Evolutionary conservation across 1,140 invertebrate species (phyloP), one percentile per base, ranked within the genome.

Genomic region (Phocides pigmalion): DNA sequence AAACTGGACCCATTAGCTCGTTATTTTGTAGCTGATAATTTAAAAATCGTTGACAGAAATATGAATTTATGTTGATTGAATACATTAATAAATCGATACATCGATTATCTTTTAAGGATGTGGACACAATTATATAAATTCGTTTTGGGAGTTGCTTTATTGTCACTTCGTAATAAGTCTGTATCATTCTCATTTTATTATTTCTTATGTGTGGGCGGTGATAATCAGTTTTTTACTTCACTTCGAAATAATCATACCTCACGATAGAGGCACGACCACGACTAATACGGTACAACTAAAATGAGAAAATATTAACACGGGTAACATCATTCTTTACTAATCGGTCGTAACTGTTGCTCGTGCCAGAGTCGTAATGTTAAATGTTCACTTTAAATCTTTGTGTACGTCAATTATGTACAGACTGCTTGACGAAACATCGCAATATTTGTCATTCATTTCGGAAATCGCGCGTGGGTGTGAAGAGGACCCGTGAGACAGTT

Each of bases 381-480:
- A 32, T 32, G 3, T 32, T 32, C 28, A 32, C 28, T 32, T 32
- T 32, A 1, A 32, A 32, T 1, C 1, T 32, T 1, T 28, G 9
- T 51, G 22, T 44, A 44, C 47, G 62, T 54, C 39, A 53, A 46
- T 41, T 46, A 54, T 42, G 32, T 63, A 39, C 28, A 11, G 28
- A 11, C 58, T 64, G 67, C 67, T 62, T 68, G 71, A 64, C 70
- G 70, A 17, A 72, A 75, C 64, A 66, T 66, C 44, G 58, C 62
- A 72, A 65, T 76, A 62, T 81, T 81, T 79, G 68, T 73, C 62
- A 72, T 72, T 56, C 59, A 47, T 32, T 47, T 39, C 58, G 22
- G 17, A 61, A 46, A 62, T 49, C 50, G 62, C 49, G 39, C 67
- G 68, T 80, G 61, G 70, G 69, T 68, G 69, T 64, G 67, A 70